Evolutionary conservation across 2,888 invertebrate species (phyloP).

Genomic region (Ommatoiulus sabulosus): DNA sequence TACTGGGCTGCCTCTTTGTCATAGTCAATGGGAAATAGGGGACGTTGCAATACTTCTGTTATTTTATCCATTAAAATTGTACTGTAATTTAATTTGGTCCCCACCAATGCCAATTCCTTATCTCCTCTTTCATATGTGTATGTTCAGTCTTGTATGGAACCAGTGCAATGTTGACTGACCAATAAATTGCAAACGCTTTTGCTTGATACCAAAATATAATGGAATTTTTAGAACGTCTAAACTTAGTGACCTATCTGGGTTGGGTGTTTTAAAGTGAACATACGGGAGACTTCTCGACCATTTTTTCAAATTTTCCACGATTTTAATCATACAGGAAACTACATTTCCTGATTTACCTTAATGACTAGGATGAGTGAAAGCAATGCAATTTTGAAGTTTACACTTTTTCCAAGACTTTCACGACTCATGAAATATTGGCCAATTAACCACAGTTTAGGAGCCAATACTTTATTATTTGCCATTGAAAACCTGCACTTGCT

Average conservation of each 20-base stretch:
- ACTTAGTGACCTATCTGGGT: too few relatives aligned
- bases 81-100: background rate
- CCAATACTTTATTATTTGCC: too few relatives aligned
- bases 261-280: too few relatives aligned
- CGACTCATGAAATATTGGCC: too few relatives aligned
- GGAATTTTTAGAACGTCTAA: too few relatives aligned
- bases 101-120: background rate
- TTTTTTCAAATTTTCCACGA: too few relatives aligned
- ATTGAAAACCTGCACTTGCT: too few relatives aligned
- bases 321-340: too few relatives aligned
- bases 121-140: background rate
- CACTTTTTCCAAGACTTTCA: too few relatives aligned
- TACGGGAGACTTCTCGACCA: too few relatives aligned
- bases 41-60: background rate
- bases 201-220: background rate
- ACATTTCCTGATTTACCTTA: too few relatives aligned
- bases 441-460: too few relatives aligned
- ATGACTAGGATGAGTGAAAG: background rate
- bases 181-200: background rate
- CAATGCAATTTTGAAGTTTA: background rate
- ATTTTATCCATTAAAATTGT: background rate
- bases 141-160: background rate
- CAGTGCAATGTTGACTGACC: background rate
- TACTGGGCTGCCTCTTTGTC: background rate
- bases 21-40: background rate